Conservation (phyloP, 2,888 invertebrate species). For the Pyrrhia umbra region DNA sequence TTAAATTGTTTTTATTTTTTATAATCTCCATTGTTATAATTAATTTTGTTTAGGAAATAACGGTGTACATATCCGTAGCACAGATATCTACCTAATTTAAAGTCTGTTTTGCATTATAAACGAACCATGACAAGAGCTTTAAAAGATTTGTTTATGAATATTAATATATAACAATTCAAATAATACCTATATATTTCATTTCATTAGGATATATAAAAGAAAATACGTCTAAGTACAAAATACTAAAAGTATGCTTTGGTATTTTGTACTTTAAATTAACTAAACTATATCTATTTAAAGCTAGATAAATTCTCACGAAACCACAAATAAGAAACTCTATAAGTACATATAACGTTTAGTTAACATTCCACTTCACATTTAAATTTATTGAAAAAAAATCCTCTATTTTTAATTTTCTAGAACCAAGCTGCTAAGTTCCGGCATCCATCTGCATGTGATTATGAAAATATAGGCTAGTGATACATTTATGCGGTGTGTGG, state of each 20-base stretch:
- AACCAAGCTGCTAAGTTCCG: neutral
- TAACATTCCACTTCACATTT: neutral
- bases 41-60: neutral
- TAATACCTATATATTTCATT: no score
- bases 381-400: slow-evolving; percentile 2
- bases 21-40: neutral
- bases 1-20: slow-evolving; percentile 1
- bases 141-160: no score
- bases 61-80: neutral
- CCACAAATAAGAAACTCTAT: no score
- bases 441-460: slow-evolving; percentile 57
- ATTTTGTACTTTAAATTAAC: no score
- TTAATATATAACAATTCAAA: no score
- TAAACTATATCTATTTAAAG: no score
- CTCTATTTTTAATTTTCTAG: slow-evolving; percentile 31
- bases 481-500: slow-evolving; percentile 64
- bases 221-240: no score
- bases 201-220: no score
- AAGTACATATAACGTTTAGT: neutral
- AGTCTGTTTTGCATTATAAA: neutral
- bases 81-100: neutral
- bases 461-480: slow-evolving; percentile 64
- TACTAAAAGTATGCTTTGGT: no score
- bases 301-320: neutral
- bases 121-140: neutral